A percentile compares a stretch with the other conserved stretches of the same genome.
These are phyloP conservation scores for Myanophis thanlyinensis DNA, from an alignment of 2,113 vertebrate genomes.

Conservation along the genomic window DNA sequence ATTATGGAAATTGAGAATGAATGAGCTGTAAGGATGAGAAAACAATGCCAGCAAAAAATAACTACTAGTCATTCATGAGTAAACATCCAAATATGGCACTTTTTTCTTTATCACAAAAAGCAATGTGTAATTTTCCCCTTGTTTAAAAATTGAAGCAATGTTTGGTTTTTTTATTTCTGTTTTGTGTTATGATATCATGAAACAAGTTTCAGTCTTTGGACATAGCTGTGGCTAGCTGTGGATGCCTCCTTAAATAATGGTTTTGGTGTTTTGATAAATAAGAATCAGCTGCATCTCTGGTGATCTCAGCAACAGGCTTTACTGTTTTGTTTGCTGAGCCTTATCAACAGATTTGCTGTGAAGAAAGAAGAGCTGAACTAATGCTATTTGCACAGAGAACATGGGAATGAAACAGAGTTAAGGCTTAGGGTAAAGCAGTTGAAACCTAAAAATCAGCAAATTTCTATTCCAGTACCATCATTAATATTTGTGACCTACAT, in stretches of 20 bases:
- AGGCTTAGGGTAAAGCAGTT: neutral
- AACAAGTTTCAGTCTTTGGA: neutral
- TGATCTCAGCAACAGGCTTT: neutral
- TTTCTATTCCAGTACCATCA: neutral
- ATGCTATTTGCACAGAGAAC: neutral
- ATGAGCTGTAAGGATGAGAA: neutral
- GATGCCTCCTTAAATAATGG: neutral
- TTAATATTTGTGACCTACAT: neutral
- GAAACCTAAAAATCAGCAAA: neutral
- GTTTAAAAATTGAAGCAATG: neutral
- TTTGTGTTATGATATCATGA: neutral
- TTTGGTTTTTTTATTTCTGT: neutral
- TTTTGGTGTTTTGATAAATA: neutral
- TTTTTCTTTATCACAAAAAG: neutral
- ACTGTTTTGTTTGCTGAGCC: neutral
- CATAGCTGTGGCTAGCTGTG: neutral
- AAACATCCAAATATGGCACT: neutral
- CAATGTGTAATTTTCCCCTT: neutral
- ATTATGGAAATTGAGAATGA: neutral
- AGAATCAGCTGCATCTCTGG: neutral
- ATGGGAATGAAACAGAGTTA: neutral
- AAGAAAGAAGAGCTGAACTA: neutral
- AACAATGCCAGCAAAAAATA: neutral
- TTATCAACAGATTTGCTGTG: neutral
- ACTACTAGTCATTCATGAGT: neutral